Evolutionary conservation across 2,113 vertebrate genomes (phyloP).

Genomic region (Malurus melanocephalus): DNA sequence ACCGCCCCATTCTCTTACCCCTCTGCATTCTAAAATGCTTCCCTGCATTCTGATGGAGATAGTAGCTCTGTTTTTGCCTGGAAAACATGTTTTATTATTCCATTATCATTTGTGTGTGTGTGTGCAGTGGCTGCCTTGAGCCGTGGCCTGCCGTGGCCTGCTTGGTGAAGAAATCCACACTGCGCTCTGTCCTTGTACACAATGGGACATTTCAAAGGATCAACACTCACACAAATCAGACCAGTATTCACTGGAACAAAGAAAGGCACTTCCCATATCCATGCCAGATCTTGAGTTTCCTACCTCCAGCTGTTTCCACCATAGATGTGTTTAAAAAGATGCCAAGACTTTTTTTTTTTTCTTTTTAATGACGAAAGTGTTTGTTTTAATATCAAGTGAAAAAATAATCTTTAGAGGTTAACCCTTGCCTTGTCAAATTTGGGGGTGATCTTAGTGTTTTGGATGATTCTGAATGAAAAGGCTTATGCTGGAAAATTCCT

Average conservation of each 20-base stretch:
- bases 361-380: slow-evolving; percentile 28
- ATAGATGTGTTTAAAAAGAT: slow-evolving; percentile 53
- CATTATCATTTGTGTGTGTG: not conserved
- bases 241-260: slow-evolving; percentile 52
- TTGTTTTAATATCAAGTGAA: slow-evolving; percentile 53
- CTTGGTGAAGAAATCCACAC: not conserved
- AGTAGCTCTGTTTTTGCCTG: not conserved
- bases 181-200: not conserved
- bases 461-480: slow-evolving; percentile 33
- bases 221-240: slow-evolving; percentile 13
- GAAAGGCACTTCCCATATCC: slow-evolving; percentile 54
- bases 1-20: not conserved
- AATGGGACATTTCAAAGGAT: slow-evolving; percentile 47
- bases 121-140: not conserved
- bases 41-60: not conserved
- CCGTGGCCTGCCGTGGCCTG: not conserved
- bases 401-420: slow-evolving; percentile 22
- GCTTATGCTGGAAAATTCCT: slow-evolving; percentile 1
- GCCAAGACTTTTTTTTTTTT: slow-evolving; percentile 21
- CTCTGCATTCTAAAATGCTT: not conserved
- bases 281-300: slow-evolving; percentile 62
- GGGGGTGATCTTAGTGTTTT: not conserved
- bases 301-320: slow-evolving; percentile 62
- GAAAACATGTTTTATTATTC: not conserved
- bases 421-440: not conserved